Conservation (phyloP, 2,113 vertebrate genomes). For the Elephas maximus region DNA sequence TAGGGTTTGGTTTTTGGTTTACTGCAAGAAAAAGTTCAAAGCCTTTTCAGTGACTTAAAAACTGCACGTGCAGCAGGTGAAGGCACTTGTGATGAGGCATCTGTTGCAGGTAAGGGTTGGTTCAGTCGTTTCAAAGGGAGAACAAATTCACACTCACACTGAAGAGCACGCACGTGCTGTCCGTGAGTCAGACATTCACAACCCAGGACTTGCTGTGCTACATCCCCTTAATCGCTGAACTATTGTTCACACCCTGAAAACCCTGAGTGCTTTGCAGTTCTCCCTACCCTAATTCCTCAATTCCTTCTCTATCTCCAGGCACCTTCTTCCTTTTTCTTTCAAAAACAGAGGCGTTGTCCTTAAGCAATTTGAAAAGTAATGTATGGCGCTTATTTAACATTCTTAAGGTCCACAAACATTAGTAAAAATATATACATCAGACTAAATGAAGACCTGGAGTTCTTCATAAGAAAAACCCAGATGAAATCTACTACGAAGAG, state of each 20-base stretch:
- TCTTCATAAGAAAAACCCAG: not conserved
- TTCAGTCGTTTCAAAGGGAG: too few relatives aligned
- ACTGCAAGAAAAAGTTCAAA: too few relatives aligned
- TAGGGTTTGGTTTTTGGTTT: too few relatives aligned
- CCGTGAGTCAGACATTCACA: too few relatives aligned
- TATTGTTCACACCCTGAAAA: not conserved
- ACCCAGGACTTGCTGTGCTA: not conserved
- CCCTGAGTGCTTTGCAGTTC: rapidly evolving
- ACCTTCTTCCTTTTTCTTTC: not conserved
- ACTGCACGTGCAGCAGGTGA: too few relatives aligned
- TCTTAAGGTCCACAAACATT: slow-evolving; percentile 33
- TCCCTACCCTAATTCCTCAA: not conserved
- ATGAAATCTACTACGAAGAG: not conserved
- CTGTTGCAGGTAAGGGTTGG: too few relatives aligned
- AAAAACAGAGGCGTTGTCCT: not conserved
- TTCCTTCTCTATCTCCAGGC: not conserved
- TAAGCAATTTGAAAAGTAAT: slow-evolving; percentile 5
- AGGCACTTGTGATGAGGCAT: too few relatives aligned
- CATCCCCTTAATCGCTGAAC: not conserved
- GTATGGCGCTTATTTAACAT: slow-evolving; percentile 21
- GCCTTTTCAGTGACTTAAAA: too few relatives aligned
- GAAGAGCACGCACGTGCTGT: too few relatives aligned
- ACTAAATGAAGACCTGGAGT: slow-evolving; percentile 6
- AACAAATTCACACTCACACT: too few relatives aligned
- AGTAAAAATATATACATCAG: slow-evolving; percentile 8